Evolutionary conservation across 2,113 vertebrate species (phyloP), one percentile per base, ranked within the genome.

Genomic region (Oenanthe melanoleuca): DNA sequence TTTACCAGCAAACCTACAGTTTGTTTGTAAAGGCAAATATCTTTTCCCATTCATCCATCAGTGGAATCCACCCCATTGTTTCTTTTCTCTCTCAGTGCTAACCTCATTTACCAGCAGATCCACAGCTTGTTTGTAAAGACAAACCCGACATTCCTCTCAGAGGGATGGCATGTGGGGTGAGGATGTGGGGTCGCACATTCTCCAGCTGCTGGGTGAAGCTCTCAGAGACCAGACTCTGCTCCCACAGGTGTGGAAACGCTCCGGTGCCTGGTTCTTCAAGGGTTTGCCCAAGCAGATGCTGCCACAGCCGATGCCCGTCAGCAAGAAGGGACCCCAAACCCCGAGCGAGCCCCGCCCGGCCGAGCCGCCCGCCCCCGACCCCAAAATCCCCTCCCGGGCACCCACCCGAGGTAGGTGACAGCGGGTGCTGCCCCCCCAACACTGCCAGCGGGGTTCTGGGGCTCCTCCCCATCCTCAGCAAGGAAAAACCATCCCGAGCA

Each of bases 261-360:
- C 99, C 0, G 99, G 99, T 0, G 99, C 99, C 2, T 99, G 99
- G 99, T 99, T 99, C 98, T 99, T 99, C 97, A 99, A 99, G 92
- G 99, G 99, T 18, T 88, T 99, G 93, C 98, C 98, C 23, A 99
- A 99, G 92, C 98, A 98, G 65, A 71, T 97, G 90, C 97, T 99
- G 47, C 99, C 99, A 1, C 97, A 98, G 73, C 99, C 97, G 2
- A 98, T 99, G 93, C 97, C 98, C 3, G 81, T 99, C 95, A 98
- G 97, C 95, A 98, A 98, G 93, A 78, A 94, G 87, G 93, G 92
- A 69, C 96, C 96, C 64, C 96, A 96, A 28, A 72, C 57, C 3
- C 72, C 75, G 12, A 80, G 80, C 0, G 96, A 97, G 71, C 78
- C 94, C 33, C 15, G 88, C 29, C 69, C 64, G 0, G 77, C 79